phyloP scores from a whole-genome alignment of 2,888 invertebrate genomes.

The Orchesellides sinensis region DNA sequence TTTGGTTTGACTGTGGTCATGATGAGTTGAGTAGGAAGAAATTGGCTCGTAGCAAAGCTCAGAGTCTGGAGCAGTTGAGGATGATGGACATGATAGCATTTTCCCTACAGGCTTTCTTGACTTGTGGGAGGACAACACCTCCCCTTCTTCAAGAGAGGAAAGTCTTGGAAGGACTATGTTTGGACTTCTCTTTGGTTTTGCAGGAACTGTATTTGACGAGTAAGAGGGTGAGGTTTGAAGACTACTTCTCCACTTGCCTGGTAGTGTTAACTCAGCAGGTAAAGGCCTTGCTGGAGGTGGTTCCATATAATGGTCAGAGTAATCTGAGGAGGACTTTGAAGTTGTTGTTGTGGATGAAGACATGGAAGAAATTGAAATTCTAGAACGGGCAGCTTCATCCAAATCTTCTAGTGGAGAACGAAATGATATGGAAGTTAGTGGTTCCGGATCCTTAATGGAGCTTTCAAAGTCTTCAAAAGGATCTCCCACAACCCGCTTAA shows the following conservation, averaged over 20 bases:
- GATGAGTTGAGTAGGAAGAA: constrained; percentile 65
- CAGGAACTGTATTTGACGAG: constrained; percentile 59
- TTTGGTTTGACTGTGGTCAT: neutral
- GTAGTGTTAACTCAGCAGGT: constrained; percentile 21
- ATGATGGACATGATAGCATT: constrained; percentile 4
- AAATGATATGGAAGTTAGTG: constrained; percentile 50
- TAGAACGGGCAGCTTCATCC: constrained; percentile 57
- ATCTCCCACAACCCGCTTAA: constrained; percentile 62
- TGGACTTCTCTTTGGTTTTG: constrained; percentile 55
- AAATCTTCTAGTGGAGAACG: constrained; percentile 65
- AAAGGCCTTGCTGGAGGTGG: constrained; percentile 55
- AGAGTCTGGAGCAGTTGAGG: neutral
- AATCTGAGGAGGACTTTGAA: constrained; percentile 63
- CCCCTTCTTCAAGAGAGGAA: constrained; percentile 47
- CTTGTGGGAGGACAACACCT: constrained; percentile 4
- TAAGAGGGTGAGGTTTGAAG: neutral
- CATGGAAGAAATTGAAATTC: constrained; percentile 55
- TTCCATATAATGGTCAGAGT: constrained; percentile 68
- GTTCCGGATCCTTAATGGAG: constrained; percentile 63
- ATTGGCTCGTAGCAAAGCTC: constrained; percentile 69
- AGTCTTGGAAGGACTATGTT: constrained; percentile 52
- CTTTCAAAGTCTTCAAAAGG: constrained; percentile 73
- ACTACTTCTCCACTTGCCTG: constrained; percentile 33
- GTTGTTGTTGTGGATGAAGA: constrained; percentile 56
- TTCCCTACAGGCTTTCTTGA: constrained; percentile 8